These are phyloP conservation scores for Nephrotoma appendiculata DNA, from an alignment of 2,888 invertebrate genomes.

Conservation along the genomic window DNA sequence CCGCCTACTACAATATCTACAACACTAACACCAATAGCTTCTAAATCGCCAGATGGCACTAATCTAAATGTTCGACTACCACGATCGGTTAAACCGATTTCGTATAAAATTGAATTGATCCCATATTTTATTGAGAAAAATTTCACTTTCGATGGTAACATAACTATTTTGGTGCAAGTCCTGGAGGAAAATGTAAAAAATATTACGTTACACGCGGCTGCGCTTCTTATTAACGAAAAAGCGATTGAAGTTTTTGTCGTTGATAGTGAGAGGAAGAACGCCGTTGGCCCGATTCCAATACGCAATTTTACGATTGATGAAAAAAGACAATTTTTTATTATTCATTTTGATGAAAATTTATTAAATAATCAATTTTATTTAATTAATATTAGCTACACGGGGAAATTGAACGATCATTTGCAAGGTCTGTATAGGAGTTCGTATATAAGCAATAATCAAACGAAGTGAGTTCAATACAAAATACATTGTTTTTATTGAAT, in stretches of 20 bases:
- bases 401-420: slow-evolving; percentile 56
- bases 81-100: slow-evolving; percentile 46
- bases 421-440: slow-evolving; percentile 75
- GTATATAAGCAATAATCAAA: slow-evolving; percentile 51
- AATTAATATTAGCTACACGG: slow-evolving; percentile 53
- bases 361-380: slow-evolving; percentile 45
- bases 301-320: slow-evolving; percentile 39
- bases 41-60: slow-evolving; percentile 17
- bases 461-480: slow-evolving; percentile 37
- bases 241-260: slow-evolving; percentile 34
- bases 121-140: slow-evolving; percentile 61
- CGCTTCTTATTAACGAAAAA: slow-evolving; percentile 46
- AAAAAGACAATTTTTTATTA: slow-evolving; percentile 52
- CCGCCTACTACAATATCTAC: slow-evolving; percentile 1
- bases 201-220: slow-evolving; percentile 60
- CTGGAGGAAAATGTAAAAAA: slow-evolving; percentile 43
- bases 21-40: slow-evolving; percentile 8
- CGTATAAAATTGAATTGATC: slow-evolving; percentile 52
- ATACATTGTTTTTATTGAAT: neutral
- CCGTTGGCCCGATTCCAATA: slow-evolving; percentile 25
- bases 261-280: slow-evolving; percentile 23
- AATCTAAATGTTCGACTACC: slow-evolving; percentile 54
- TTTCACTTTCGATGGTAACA: slow-evolving; percentile 63
- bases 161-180: slow-evolving; percentile 46
- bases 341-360: slow-evolving; percentile 44